Evolutionary conservation across 2,113 vertebrate species (phyloP), one percentile per base, ranked within the genome.

Genomic region (Chionodraco myersi): DNA sequence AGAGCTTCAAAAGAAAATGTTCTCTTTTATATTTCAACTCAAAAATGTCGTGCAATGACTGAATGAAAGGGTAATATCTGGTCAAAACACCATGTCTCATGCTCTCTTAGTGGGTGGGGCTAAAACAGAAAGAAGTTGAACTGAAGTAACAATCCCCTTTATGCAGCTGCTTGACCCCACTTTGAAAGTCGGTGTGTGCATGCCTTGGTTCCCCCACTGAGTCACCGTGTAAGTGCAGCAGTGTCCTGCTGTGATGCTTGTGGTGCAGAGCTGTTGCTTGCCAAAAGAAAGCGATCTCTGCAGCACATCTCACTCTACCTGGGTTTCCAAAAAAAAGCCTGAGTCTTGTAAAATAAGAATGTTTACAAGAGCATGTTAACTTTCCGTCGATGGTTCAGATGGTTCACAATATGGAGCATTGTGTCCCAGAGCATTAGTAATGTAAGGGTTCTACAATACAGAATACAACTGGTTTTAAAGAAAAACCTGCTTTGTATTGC

Each of bases 121-220:
- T 14, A 60, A 72, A 69, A n/a, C 13, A 61, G 57, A 74, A 63
- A 69, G 61, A 72, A 36, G 57, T 58, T 45, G 77, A 73, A 78
- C 13, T 77, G 61, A 77, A 59, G 60, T 16, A 52, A 13, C 48
- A 62, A 66, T 65, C 74, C 75, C 60, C 49, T 58, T 58, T 2
- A 36, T 72, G 69, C 64, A 61, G 68, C 61, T 68, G 53, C 59
- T 71, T 83, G 74, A 85, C 83, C 81, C 81, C 61, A 67, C 82
- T 66, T 63, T 86, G 77, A 89, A 79, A 52, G 36, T 41, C 36
- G 67, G 83, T 13, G 49, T 75, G 72, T 66, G 62, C 62, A 49
- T 70, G 62, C 70, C 86, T 82, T 16, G 66, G 75, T 79, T 70
- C 59, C 81, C 79, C 58, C 72, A 62, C 79, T 87, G 89, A 93